These are phyloP conservation scores for Alfaro cultratus DNA, from an alignment of 2,797 vertebrate genomes.

Conservation along the genomic window DNA sequence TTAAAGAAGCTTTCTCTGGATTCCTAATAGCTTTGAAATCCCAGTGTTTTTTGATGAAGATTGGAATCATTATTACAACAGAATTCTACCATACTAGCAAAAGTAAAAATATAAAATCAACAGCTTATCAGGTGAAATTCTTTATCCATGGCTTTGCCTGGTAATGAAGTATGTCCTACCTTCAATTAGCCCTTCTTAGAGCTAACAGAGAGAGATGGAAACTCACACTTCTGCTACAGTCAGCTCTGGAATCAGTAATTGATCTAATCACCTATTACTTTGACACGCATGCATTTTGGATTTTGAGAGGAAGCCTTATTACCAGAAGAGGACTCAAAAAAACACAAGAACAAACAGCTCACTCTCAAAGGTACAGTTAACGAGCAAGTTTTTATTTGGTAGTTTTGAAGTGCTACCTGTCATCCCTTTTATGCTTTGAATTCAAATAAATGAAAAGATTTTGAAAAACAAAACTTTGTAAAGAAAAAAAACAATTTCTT, in stretches of 20 bases:
- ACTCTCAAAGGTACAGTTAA: neutral
- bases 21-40: constrained; percentile 4
- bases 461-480: neutral
- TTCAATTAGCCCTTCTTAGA: neutral
- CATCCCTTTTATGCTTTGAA: neutral
- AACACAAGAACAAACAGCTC: neutral
- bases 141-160: neutral
- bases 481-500: neutral
- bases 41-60: neutral
- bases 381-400: neutral
- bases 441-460: neutral
- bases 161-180: neutral
- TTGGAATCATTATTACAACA: neutral
- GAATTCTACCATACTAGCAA: neutral
- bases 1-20: constrained; percentile 1
- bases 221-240: neutral
- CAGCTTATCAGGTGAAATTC: neutral
- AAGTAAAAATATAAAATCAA: neutral
- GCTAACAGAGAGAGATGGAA: neutral
- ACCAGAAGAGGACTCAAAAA: neutral
- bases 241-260: neutral
- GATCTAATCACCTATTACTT: neutral
- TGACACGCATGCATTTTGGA: neutral
- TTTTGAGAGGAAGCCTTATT: neutral
- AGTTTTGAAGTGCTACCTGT: no score